Base-by-base conservation (phyloP, 2,113 vertebrate species). In the Triplophysa dalaica region DNA sequence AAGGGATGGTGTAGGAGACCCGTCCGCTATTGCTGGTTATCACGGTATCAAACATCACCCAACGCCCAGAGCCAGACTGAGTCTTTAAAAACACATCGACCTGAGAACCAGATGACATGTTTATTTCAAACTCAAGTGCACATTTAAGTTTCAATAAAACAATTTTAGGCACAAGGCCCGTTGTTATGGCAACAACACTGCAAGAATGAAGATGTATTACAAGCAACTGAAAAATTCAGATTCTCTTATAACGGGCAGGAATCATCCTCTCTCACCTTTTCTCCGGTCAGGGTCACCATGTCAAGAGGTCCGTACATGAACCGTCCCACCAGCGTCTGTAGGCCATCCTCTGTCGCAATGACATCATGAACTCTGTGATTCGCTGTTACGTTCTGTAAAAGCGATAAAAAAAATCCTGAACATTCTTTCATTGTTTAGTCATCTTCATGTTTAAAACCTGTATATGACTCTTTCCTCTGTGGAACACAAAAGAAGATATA, bases 231-330 rank as follows among this genome's bases (percentile, higher is more conserved):
- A 7, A 56, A 21, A 58, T n/a, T 52, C 16, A 17, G 14, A 52
- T 16, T 14, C 16, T 14, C 11, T 14, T 14, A 50, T 12, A 52
- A 52, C 13, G 3, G 13, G 4, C 50, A 16, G 50, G 17, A 52
- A 17, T 70, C 1, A 70, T 29, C 62, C 9, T 29, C 13, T 33
- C 45, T 72, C 26, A 99, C 98, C 97, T 99, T 99, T 87, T 99
- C 98, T 78, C 96, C 98, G 0, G 98, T 95, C 79, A 99, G 92
- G 0, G 98, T 99, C 83, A 99, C 98, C 97, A 99, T 98, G 88
- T 99, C 98, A 72, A 99, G 87, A 0, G 97, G 98, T 16, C 97
- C 98, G 0, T 99, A 99, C 98, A 99, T 98, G 85, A 99, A 99
- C 80, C 97, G 94, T 48, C 96, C 98, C 0, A 91, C 94, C 78